Evolutionary conservation across 1,140 invertebrate genomes (phyloP).

Genomic region (Bombus consobrinus): DNA sequence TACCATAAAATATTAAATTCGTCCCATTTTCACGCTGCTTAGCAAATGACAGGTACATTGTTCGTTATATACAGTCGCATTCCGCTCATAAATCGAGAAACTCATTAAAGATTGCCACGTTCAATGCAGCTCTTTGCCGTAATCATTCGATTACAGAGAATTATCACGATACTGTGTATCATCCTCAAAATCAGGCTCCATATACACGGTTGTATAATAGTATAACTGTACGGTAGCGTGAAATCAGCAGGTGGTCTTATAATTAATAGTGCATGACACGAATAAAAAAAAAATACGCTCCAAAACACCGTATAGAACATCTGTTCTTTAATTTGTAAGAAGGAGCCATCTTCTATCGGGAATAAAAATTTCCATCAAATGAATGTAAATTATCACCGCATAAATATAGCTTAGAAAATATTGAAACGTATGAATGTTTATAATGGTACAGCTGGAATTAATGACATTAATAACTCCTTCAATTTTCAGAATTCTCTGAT

Average conservation of each 20-base stretch:
- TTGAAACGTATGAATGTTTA: too few relatives aligned
- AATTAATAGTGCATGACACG: slow-evolving; percentile 56
- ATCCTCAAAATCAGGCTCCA: background rate
- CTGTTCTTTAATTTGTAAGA: background rate
- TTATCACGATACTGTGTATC: slow-evolving; percentile 22
- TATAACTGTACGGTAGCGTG: slow-evolving; percentile 31
- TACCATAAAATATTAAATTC: background rate
- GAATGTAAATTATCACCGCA: background rate
- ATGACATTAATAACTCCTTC: too few relatives aligned
- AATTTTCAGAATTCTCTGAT: too few relatives aligned
- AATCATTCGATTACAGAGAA: slow-evolving; percentile 26
- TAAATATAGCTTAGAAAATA: too few relatives aligned
- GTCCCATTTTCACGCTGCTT: background rate
- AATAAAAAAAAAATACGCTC: background rate
- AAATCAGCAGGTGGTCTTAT: slow-evolving; percentile 45
- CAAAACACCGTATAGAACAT: background rate
- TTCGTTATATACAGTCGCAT: background rate
- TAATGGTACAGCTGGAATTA: too few relatives aligned
- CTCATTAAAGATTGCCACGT: background rate
- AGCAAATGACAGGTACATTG: background rate
- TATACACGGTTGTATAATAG: slow-evolving; percentile 35
- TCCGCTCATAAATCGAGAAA: background rate
- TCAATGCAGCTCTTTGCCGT: background rate
- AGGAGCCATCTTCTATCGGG: background rate
- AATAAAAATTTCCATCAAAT: background rate